Percentiles rank a stretch among this genome's conserved stretches.
Conservation (phyloP, 2,888 invertebrate genomes). For the Philereme vetulata region DNA sequence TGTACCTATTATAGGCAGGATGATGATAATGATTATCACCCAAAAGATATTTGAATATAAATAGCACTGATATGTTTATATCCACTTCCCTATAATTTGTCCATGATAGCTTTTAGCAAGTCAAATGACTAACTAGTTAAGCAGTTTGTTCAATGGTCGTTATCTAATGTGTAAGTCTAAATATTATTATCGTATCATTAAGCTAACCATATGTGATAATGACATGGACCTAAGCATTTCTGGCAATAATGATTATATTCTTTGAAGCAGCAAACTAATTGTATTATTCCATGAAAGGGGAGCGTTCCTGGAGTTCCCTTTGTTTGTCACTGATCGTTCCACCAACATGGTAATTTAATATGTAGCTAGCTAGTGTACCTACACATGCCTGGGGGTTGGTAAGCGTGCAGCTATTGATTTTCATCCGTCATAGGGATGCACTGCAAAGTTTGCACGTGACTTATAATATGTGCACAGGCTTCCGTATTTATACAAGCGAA, state of each 20-base stretch:
- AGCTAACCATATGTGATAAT: too few species aligned
- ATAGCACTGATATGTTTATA: background rate
- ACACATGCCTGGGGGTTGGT: conserved; percentile 24
- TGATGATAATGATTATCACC: too few species aligned
- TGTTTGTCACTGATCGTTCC: conserved; percentile 31
- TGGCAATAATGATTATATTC: background rate
- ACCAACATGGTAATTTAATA: conserved; percentile 39
- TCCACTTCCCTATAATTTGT: background rate
- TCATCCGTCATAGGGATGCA: conserved; percentile 38
- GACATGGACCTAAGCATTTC: too few species aligned
- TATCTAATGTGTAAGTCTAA: background rate
- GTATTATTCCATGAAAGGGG: background rate
- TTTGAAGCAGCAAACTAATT: background rate
- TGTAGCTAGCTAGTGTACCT: conserved; percentile 24
- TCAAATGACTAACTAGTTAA: conserved; percentile 1
- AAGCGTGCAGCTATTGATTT: conserved; percentile 43
- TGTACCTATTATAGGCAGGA: too few species aligned
- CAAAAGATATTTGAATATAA: too few species aligned
- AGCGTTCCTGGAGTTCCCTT: conserved; percentile 29
- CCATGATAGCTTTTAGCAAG: conserved; percentile 1
- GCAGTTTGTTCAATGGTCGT: too few species aligned
- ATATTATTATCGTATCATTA: too few species aligned
- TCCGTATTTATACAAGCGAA: conserved; percentile 33
- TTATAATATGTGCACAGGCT: conserved; percentile 25
- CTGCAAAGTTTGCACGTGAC: conserved; percentile 38